Evolutionary conservation across 2,797 vertebrate genomes (phyloP), one percentile per base, ranked within the genome.

Genomic region (Linurgus olivaceus): DNA sequence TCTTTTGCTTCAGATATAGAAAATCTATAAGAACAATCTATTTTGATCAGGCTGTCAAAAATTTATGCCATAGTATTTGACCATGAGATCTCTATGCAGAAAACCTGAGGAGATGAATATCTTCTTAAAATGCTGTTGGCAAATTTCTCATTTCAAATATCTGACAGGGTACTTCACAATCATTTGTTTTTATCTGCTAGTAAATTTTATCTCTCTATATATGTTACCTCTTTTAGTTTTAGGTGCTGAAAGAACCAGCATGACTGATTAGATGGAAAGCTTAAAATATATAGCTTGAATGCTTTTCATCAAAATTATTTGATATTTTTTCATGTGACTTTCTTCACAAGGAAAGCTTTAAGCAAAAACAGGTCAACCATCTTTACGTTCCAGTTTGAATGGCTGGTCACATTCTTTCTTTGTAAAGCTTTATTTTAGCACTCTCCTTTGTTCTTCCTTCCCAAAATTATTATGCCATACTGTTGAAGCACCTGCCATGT

Each of bases 401-500:
- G 25, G 26, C 21, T 93, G 58, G 78, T 62, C 35, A 68, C 33
- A 65, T 18, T 74, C 29, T 71, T 78, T 59, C 59, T 62, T 81
- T 81, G 40, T 70, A 78, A 85, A 86, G 45, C n/a, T 84, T 73
- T 90, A 66, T 88, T 95, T 94, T 92, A 92, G 33, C 28, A 51
- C 38, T 78, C 5, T 20, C 5, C 42, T 73, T 67, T 10, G 6
- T 77, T 57, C 37, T 73, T 91, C 48, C 21, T 70, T 66, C 94
- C 86, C 55, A 63, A 93, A 89, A 59, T 82, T 89, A 59, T 86
- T 94, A 47, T 90, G 45, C 61, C 82, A 88, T 95, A 67, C 61
- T 94, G 78, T 67, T 79, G 67, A 92, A 91, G 78, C 57, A 95
- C 93, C 86, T 94, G 84, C 83, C 71, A 82, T 85, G 61, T 85